Base-by-base conservation (phyloP, 2,113 vertebrate species). In the Gopherus evgoodei region DNA sequence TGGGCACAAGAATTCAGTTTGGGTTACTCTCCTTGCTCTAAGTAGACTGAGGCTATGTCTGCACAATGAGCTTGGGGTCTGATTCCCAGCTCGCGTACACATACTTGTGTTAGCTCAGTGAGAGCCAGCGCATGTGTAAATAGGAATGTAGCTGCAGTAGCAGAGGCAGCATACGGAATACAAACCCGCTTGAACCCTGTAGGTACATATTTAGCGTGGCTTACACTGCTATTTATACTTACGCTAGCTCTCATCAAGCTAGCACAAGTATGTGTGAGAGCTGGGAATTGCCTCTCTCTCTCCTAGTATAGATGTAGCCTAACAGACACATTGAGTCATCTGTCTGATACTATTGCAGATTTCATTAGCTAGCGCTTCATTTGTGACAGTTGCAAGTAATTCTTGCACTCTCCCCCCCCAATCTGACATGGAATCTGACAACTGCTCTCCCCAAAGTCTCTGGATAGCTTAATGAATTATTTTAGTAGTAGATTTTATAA, bases 241-340 rank as follows among this genome's bases (percentile, higher is more conserved):
- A 8, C 4, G 9, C 19, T 72, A 38, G 65, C n/a, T 72, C 35
- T 72, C 35, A 72, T 72, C 19, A 22, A 38, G 65, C 65, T 38
- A 72, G n/a, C 65, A 72, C 35, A 72, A 35, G n/a, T 38, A 72
- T 38, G n/a, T 22, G 65, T 2, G 19, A 72, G 65, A 72, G n/a
- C 19, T 38, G 65, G 65, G 19, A 72, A 38, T 22, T 38, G 10
- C 16, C 21, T 38, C 65, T 38, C 65, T 72, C 22, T 9, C 10
- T 72, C n/a, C 8, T 72, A 38, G 8, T 35, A 38, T 72, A 72
- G n/a, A 38, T 22, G n/a, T 38, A 72, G 19, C 35, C 35, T 69
- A 93, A 78, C 96, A 97, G 95, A 94, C 94, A 94, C 94, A 89
- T 89, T 86, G 92, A 96, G 89, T 97, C 95, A 95, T 97, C 89